These are phyloP conservation scores for Sylvilagus floridanus DNA, from an alignment of 2,797 vertebrate genomes.

Conservation along the genomic window DNA sequence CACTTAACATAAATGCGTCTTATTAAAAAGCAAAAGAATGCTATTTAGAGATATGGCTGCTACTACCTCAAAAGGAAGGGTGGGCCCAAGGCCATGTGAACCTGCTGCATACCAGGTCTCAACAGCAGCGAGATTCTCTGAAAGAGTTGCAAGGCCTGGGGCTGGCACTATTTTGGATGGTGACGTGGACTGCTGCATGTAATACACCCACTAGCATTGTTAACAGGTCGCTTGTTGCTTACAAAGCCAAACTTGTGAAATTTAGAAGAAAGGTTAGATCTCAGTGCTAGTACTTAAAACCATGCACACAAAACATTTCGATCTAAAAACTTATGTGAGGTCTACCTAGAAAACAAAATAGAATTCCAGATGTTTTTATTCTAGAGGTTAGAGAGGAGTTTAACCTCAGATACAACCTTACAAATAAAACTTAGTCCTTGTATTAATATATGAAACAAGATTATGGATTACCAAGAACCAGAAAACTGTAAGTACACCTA, in stretches of 20 bases:
- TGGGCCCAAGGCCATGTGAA: conserved; percentile 19
- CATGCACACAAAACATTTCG: neutral
- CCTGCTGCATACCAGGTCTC: neutral
- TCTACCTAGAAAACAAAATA: neutral
- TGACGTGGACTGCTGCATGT: neutral
- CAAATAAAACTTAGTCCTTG: conserved; percentile 30
- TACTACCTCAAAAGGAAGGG: conserved; percentile 62
- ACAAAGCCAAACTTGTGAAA: conserved; percentile 25
- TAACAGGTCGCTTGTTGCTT: neutral
- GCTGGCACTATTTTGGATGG: fast-evolving
- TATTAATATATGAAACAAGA: conserved; percentile 3
- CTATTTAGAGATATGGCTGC: conserved; percentile 60
- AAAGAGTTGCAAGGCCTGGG: neutral
- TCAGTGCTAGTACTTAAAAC: neutral
- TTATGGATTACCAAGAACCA: neutral
- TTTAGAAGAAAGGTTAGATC: neutral
- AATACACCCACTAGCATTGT: neutral
- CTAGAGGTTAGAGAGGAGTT: conserved; percentile 34
- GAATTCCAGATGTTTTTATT: conserved; percentile 23
- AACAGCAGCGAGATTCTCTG: neutral
- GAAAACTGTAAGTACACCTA: neutral
- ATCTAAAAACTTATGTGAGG: neutral
- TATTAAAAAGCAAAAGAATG: conserved; percentile 70
- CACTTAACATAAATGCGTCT: conserved; percentile 59
- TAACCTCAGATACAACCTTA: neutral